These are phyloP conservation scores for Galeruca laticollis DNA, from an alignment of 2,888 invertebrate species.

Conservation along the genomic window DNA sequence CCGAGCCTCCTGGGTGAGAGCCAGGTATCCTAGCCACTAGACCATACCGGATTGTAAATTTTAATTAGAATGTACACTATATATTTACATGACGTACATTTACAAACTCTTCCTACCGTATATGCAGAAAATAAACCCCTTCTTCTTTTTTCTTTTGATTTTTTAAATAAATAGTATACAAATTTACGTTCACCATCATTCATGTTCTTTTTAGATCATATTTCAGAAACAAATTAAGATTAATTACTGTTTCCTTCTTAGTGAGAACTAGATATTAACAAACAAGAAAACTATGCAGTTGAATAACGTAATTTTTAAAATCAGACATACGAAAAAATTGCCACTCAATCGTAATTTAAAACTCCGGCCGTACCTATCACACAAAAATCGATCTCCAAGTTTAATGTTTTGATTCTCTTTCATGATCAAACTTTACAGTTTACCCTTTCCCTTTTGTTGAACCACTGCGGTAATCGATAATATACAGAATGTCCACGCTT, in stretches of 20 bases:
- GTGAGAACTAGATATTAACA: no score
- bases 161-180: no score
- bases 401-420: constrained; percentile 14
- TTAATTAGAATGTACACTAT: no score
- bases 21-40: constrained; percentile 73
- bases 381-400: constrained; percentile 1
- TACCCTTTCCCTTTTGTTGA: constrained; percentile 10
- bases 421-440: constrained; percentile 6
- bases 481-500: background rate
- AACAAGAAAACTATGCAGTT: no score
- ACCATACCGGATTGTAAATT: constrained; percentile 68
- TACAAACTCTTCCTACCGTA: no score
- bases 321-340: background rate
- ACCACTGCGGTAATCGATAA: constrained; percentile 14
- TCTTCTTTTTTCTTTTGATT: no score
- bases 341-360: background rate
- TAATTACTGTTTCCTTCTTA: no score
- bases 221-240: no score
- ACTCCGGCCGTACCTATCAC: constrained; percentile 16
- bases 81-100: no score
- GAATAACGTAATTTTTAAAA: background rate
- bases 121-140: no score
- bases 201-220: no score
- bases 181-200: no score
- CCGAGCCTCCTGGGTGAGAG: constrained; percentile 74